A percentile compares a stretch with the other conserved stretches of the same genome.
Evolutionary conservation across 1,140 invertebrate species (phyloP).

Genomic region (Drosophila orosa): DNA sequence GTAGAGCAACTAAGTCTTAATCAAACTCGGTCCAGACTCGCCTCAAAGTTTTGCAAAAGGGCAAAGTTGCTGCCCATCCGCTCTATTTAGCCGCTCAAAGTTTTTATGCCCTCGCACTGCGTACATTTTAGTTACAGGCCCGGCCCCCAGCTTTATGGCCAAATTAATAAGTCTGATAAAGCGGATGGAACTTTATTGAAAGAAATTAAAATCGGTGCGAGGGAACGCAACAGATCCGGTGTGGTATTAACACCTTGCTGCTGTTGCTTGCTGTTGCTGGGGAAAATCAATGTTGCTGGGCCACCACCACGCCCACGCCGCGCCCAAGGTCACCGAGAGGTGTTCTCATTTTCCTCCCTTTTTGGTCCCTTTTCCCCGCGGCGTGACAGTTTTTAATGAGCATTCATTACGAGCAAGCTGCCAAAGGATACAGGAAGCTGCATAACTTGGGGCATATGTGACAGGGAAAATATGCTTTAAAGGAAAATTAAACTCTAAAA

Average conservation of each 20-base stretch:
- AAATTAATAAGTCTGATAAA: conserved; percentile 67
- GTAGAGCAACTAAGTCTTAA: conserved; percentile 49
- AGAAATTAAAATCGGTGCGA: conserved; percentile 45
- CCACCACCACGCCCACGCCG: not conserved
- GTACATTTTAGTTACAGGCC: conserved; percentile 35
- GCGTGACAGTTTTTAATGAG: conserved; percentile 52
- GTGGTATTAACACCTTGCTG: conserved; percentile 16
- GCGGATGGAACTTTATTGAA: conserved; percentile 31
- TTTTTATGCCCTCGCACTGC: conserved; percentile 51
- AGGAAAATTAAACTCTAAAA: not conserved
- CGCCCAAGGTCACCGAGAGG: conserved; percentile 10
- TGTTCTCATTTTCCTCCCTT: conserved; percentile 8
- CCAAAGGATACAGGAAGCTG: not conserved
- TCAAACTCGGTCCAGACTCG: conserved; percentile 31
- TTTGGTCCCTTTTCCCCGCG: not conserved
- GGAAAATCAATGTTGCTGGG: conserved; percentile 29
- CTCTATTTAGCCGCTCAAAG: conserved; percentile 32
- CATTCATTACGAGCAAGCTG: conserved; percentile 36
- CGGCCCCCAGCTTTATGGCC: conserved; percentile 26
- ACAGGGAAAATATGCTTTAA: not conserved
- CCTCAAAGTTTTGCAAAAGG: conserved; percentile 26
- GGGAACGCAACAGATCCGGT: not conserved
- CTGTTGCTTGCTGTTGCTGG: not conserved
- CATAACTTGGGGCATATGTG: not conserved
- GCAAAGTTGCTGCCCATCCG: not conserved